Evolutionary conservation across 1,140 invertebrate genomes (phyloP).

Genomic region (Scaptodrosophila lebanonensis): DNA sequence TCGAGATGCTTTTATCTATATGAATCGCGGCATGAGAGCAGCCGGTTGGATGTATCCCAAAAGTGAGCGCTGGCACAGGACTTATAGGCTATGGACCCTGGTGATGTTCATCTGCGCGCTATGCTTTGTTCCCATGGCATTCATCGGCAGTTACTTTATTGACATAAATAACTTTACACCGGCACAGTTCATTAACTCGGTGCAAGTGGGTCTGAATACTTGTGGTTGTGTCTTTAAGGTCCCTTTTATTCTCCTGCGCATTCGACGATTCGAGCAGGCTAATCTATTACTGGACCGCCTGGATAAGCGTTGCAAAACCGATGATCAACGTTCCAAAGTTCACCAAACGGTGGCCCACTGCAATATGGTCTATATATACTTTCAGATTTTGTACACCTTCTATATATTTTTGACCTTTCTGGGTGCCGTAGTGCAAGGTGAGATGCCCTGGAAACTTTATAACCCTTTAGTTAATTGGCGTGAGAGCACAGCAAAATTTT

Average conservation of each 20-base stretch:
- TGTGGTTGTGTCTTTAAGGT: not conserved
- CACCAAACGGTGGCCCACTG: slow-evolving; percentile 25
- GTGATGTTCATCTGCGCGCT: not conserved
- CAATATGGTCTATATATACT: slow-evolving; percentile 28
- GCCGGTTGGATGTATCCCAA: slow-evolving; percentile 23
- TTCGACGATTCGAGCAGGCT: slow-evolving; percentile 9
- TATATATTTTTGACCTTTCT: slow-evolving; percentile 19
- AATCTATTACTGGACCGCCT: slow-evolving; percentile 15
- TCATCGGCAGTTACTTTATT: slow-evolving; percentile 20
- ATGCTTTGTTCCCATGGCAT: slow-evolving; percentile 25
- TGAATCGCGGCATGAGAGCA: slow-evolving; percentile 19
- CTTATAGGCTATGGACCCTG: not conserved
- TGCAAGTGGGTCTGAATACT: slow-evolving; percentile 34
- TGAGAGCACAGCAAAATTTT: slow-evolving; percentile 2
- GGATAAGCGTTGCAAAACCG: slow-evolving; percentile 19
- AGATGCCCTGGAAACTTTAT: slow-evolving; percentile 33
- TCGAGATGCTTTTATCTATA: slow-evolving; percentile 23
- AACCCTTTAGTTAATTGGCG: slow-evolving; percentile 36
- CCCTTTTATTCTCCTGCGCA: slow-evolving; percentile 1
- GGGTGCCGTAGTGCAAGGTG: not conserved
- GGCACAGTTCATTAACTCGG: slow-evolving; percentile 27
- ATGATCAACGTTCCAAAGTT: slow-evolving; percentile 10
- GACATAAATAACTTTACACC: slow-evolving; percentile 25
- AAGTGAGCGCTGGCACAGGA: not conserved
- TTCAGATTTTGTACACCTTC: slow-evolving; percentile 1